Evolutionary conservation across 2,797 vertebrate species (phyloP).

Genomic region (Tenualosa thibaudeaui): DNA sequence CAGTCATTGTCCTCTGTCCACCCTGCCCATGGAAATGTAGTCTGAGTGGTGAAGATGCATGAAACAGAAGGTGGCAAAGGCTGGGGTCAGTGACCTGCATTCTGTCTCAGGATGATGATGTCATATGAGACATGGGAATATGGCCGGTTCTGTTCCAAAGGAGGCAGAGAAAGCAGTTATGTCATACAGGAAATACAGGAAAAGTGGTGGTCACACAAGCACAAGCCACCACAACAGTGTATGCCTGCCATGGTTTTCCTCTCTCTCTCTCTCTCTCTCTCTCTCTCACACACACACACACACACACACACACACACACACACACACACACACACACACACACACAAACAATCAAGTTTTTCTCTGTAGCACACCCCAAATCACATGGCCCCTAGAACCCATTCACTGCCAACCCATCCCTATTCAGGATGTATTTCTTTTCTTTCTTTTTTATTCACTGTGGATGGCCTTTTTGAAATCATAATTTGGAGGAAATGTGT

Average conservation of each 20-base stretch:
- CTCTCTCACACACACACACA: not conserved
- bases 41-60: not conserved
- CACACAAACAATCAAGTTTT: not conserved
- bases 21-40: not conserved
- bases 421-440: not conserved
- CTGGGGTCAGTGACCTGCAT: not conserved
- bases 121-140: constrained; percentile 13
- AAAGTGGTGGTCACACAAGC: not conserved
- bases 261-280: not conserved
- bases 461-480: not conserved
- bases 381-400: not conserved
- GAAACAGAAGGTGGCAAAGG: constrained; percentile 3
- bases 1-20: not conserved
- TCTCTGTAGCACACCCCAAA: not conserved
- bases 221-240: not conserved
- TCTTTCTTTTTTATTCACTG: not conserved
- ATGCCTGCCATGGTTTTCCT: not conserved
- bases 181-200: not conserved
- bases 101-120: constrained; percentile 23
- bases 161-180: not conserved
- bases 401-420: no score
- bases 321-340: not conserved
- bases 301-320: not conserved
- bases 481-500: not conserved
- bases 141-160: not conserved